These are phyloP conservation scores for Eretmocerus hayati DNA, from an alignment of 2,888 invertebrate species.

Conservation along the genomic window DNA sequence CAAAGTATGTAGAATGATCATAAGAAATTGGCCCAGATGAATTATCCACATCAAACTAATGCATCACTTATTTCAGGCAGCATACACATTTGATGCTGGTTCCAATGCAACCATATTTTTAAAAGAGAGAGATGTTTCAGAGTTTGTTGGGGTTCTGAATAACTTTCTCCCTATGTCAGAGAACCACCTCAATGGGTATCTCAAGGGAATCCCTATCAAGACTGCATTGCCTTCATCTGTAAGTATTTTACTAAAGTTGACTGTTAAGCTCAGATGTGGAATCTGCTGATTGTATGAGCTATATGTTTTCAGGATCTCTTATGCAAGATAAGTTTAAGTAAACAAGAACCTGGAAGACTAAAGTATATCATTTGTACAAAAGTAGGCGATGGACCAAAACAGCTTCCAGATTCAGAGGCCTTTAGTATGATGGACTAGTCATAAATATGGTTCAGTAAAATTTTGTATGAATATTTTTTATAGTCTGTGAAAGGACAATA, in stretches of 20 bases:
- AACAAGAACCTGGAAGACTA: slow-evolving; percentile 53
- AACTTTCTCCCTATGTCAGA: slow-evolving; percentile 60
- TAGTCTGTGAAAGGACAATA: no score
- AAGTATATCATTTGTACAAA: slow-evolving; percentile 80
- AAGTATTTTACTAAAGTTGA: no score
- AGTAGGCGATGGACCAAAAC: slow-evolving; percentile 72
- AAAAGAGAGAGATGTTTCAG: slow-evolving; percentile 65
- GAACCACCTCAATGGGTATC: neutral
- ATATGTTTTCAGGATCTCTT: slow-evolving; percentile 32
- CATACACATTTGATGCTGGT: slow-evolving; percentile 98
- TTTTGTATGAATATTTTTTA: no score
- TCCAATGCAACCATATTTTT: slow-evolving; percentile 91
- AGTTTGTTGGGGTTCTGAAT: slow-evolving; percentile 63
- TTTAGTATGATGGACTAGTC: slow-evolving; percentile 54
- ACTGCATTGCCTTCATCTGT: slow-evolving; percentile 26
- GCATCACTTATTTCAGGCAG: slow-evolving; percentile 52
- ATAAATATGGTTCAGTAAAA: no score
- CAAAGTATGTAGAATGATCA: slow-evolving; percentile 58
- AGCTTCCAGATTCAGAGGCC: slow-evolving; percentile 45
- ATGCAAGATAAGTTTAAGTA: slow-evolving; percentile 41
- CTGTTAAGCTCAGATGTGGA: no score
- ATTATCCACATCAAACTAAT: neutral
- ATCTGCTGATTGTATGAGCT: slow-evolving; percentile 1
- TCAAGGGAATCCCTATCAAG: slow-evolving; percentile 52
- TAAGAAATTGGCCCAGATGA: no score